Evolutionary conservation across 2,797 vertebrate genomes (phyloP).

Genomic region (Siniperca scherzeri): DNA sequence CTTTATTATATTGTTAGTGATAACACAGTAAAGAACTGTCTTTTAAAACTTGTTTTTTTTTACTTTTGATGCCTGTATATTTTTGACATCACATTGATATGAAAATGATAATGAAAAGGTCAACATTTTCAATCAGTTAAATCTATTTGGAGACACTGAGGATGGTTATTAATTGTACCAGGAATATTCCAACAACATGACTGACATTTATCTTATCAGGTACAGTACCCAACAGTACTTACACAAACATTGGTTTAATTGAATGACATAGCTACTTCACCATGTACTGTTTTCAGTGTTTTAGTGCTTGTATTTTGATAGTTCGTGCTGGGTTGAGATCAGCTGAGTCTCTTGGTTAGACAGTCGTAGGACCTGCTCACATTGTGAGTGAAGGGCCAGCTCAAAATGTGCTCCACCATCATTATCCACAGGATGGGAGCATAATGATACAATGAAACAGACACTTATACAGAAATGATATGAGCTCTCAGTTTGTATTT

Average conservation of each 20-base stretch:
- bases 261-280: slow-evolving; percentile 42
- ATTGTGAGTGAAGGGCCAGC: slow-evolving; percentile 37
- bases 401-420: slow-evolving; percentile 42
- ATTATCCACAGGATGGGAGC: slow-evolving; percentile 30
- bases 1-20: not conserved
- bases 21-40: not conserved
- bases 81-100: not conserved
- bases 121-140: not conserved
- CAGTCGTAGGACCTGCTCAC: slow-evolving; percentile 38
- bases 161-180: not conserved
- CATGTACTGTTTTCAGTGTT: slow-evolving; percentile 9
- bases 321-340: slow-evolving; percentile 21
- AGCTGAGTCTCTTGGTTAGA: slow-evolving; percentile 1
- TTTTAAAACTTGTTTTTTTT: not conserved
- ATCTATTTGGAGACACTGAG: not conserved
- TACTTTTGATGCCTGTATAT: not conserved
- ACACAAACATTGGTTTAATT: slow-evolving; percentile 34
- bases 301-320: slow-evolving; percentile 30
- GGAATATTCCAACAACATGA: slow-evolving; percentile 5
- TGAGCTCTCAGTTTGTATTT: slow-evolving; percentile 23
- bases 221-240: slow-evolving; percentile 14
- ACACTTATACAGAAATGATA: slow-evolving; percentile 4
- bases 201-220: slow-evolving; percentile 6
- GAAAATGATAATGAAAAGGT: not conserved
- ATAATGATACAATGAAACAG: slow-evolving; percentile 31